These are phyloP conservation scores for Tipula unca DNA, from an alignment of 2,888 invertebrate genomes.

Conservation along the genomic window DNA sequence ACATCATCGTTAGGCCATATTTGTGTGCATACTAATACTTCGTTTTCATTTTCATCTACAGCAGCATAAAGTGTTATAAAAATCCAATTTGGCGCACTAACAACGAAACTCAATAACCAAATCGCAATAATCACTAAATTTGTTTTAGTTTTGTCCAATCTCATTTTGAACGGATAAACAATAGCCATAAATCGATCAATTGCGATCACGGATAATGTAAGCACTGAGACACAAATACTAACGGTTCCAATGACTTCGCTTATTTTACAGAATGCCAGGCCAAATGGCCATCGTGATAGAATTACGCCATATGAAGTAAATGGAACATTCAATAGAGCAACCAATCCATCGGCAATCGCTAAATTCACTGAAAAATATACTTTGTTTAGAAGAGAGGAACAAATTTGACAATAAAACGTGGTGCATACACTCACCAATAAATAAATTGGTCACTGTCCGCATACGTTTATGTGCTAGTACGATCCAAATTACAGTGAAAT, in stretches of 20 bases:
- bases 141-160: neutral
- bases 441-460: too few relatives aligned
- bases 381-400: too few relatives aligned
- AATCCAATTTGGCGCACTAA: neutral
- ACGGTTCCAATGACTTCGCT: neutral
- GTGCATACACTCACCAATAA: too few relatives aligned
- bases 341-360: neutral
- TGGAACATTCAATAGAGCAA: neutral
- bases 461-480: too few relatives aligned
- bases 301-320: neutral
- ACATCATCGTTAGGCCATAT: neutral
- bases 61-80: neutral
- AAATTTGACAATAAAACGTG: too few relatives aligned
- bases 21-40: neutral
- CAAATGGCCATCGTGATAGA: neutral
- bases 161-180: neutral
- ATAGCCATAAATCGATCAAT: neutral
- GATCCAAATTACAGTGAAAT: too few relatives aligned
- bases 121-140: neutral
- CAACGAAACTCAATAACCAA: neutral
- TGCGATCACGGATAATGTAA: neutral
- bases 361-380: neutral
- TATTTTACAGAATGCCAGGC: neutral
- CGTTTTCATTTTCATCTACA: neutral
- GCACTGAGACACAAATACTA: neutral